Evolutionary conservation across 1,140 invertebrate genomes (phyloP).

Genomic region (Oreohelix idahoensis): DNA sequence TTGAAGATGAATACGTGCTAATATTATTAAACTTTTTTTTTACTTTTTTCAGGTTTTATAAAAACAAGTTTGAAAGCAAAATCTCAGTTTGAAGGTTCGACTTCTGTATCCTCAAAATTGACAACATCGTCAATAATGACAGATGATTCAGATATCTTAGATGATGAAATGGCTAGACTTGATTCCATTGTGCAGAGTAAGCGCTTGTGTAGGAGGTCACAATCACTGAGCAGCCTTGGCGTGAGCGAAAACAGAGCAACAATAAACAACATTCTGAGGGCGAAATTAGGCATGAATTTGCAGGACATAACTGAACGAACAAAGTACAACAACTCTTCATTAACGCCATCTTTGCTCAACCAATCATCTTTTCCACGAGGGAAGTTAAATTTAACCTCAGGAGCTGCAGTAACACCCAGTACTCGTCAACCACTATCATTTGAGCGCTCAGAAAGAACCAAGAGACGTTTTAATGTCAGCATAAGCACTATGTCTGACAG

Average conservation of each 20-base stretch:
- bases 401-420: not conserved
- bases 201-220: not conserved
- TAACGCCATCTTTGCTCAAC: not conserved
- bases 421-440: not conserved
- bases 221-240: not conserved
- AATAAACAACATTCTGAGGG: not conserved
- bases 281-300: too few species aligned
- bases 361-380: not conserved
- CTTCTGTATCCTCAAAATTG: not conserved
- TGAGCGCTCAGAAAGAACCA: not conserved
- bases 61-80: not conserved
- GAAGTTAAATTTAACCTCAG: not conserved
- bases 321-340: not conserved
- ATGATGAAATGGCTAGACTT: conserved; percentile 8
- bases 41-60: not conserved
- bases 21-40: too few species aligned
- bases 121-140: not conserved
- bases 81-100: not conserved
- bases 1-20: too few species aligned
- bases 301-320: too few species aligned
- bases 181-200: conserved; percentile 29
- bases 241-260: not conserved
- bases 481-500: conserved; percentile 1
- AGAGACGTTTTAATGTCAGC: not conserved
- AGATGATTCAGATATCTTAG: conserved; percentile 4